phyloP scores from a whole-genome alignment of 2,888 invertebrate species.

The Aricia artaxerxes region DNA sequence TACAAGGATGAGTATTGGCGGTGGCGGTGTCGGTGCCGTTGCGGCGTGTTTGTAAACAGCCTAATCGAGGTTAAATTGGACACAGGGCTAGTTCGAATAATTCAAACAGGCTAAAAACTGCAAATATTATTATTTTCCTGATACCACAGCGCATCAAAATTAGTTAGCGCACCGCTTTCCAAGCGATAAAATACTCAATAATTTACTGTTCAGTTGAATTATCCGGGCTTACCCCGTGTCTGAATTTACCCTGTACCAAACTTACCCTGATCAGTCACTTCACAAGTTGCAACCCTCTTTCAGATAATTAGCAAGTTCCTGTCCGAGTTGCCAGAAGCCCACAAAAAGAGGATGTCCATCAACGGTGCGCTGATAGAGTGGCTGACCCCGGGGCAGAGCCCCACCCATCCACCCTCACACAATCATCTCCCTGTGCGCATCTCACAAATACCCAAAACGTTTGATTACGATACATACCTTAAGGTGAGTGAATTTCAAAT shows the following conservation, averaged over 20 bases:
- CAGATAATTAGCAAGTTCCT: conserved; percentile 17
- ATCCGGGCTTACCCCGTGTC: too few species aligned
- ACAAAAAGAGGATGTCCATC: neutral
- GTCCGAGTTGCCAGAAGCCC: conserved; percentile 3
- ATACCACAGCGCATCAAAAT: neutral
- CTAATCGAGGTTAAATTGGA: neutral
- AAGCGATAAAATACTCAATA: too few species aligned
- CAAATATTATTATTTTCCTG: neutral
- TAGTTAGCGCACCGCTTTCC: too few species aligned
- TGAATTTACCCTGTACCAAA: neutral
- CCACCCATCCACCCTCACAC: conserved; percentile 1
- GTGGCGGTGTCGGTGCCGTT: too few species aligned
- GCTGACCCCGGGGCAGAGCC: neutral
- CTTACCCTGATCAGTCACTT: neutral
- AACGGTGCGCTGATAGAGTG: conserved; percentile 4
- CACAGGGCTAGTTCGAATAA: neutral
- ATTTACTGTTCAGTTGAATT: too few species aligned
- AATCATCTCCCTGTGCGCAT: neutral
- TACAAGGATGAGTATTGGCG: too few species aligned
- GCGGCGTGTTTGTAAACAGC: too few species aligned
- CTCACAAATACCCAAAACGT: neutral
- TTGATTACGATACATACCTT: conserved; percentile 50
- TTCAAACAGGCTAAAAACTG: neutral
- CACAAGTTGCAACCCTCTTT: neutral
- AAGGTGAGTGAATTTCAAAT: neutral